Evolutionary conservation across 2,113 vertebrate genomes (phyloP).

Genomic region (Acrocephalus kingi): DNA sequence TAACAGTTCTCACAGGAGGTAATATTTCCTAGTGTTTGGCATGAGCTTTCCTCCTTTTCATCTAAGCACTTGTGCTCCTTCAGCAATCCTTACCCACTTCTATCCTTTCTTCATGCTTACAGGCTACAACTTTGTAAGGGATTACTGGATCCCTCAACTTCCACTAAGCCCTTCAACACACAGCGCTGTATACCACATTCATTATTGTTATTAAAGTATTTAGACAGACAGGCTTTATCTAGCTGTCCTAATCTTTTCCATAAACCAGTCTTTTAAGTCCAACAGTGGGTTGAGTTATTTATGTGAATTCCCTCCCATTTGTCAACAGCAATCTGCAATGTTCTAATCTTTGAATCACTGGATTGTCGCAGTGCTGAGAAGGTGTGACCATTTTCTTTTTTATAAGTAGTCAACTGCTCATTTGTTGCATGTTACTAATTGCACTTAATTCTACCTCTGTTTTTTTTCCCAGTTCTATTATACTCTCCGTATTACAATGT

Average conservation of each 20-base stretch:
- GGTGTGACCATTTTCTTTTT: background rate
- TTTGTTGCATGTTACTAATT: background rate
- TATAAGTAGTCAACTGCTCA: background rate
- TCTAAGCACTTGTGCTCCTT: slow-evolving; percentile 19
- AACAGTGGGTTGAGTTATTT: background rate
- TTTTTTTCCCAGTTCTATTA: background rate
- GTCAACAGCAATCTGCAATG: background rate
- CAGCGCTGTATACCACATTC: background rate
- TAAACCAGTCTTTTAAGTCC: background rate
- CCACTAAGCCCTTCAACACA: background rate
- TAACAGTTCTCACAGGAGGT: slow-evolving; percentile 22
- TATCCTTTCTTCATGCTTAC: background rate
- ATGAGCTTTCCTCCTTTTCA: slow-evolving; percentile 16
- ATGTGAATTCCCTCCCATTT: background rate
- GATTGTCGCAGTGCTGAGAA: background rate
- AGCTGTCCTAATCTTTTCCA: background rate
- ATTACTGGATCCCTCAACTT: background rate
- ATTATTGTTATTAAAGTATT: background rate
- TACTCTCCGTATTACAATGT: background rate
- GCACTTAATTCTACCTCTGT: background rate
- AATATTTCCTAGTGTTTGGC: slow-evolving; percentile 43
- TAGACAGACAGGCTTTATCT: background rate
- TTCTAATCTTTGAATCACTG: background rate
- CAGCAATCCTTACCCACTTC: background rate
- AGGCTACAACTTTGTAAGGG: background rate